These are phyloP conservation scores for Glyphotaelius pellucidus DNA, from an alignment of 2,888 invertebrate genomes.

Conservation along the genomic window DNA sequence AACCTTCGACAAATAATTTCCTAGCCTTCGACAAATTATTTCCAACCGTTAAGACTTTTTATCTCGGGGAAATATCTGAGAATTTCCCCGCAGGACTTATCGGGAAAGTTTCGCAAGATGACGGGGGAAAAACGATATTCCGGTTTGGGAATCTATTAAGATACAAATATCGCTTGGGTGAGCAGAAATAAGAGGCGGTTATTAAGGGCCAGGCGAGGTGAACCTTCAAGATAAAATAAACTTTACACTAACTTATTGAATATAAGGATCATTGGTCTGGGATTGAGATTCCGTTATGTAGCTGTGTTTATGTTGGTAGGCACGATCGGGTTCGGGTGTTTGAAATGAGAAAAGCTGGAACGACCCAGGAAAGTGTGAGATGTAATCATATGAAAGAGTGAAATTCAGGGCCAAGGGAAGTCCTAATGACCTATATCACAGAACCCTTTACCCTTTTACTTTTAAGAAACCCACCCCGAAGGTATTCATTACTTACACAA, in stretches of 20 bases:
- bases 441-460: background rate
- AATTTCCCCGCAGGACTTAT: conserved; percentile 32
- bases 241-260: background rate
- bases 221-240: conserved; percentile 33
- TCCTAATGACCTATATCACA: conserved; percentile 2
- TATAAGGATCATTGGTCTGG: background rate
- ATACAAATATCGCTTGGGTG: conserved; percentile 58
- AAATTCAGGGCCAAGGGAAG: background rate
- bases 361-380: background rate
- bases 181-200: conserved; percentile 57
- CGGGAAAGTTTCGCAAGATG: conserved; percentile 40
- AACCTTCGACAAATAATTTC: conserved; percentile 45
- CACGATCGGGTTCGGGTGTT: background rate
- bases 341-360: background rate
- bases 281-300: background rate
- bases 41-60: conserved; percentile 34
- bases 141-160: conserved; percentile 56
- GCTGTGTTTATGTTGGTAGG: background rate
- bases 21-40: background rate
- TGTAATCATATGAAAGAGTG: background rate
- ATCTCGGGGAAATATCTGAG: conserved; percentile 40
- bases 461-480: background rate
- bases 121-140: conserved; percentile 41
- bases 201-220: background rate
- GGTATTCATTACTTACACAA: background rate